A percentile compares a stretch with the other conserved stretches of the same genome.
phyloP scores from a whole-genome alignment of 2,113 vertebrate species.

The Corythaeola cristata region DNA sequence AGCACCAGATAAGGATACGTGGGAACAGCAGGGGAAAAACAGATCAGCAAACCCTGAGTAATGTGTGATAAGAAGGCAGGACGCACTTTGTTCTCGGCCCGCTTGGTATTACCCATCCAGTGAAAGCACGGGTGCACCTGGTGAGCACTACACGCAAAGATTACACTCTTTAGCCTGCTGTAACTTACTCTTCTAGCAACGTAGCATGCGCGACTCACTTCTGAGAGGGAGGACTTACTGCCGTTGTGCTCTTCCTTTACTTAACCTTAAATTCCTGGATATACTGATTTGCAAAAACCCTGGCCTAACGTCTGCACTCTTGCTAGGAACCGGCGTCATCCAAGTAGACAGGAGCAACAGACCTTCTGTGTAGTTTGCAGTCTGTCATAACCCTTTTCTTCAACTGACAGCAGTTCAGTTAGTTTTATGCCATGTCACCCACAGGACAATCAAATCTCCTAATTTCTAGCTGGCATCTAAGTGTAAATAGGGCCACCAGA shows the following conservation, averaged over 20 bases:
- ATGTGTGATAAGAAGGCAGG: background rate
- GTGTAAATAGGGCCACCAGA: background rate
- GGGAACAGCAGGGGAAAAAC: constrained; percentile 26
- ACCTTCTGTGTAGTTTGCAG: background rate
- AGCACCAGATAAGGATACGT: background rate
- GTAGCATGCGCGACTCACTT: rapidly evolving
- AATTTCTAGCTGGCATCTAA: background rate
- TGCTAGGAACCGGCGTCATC: background rate
- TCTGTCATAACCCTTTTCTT: background rate
- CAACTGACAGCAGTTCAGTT: background rate
- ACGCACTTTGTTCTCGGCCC: background rate
- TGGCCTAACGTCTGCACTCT: background rate
- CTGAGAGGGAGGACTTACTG: background rate
- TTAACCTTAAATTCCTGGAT: background rate
- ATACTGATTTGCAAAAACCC: background rate
- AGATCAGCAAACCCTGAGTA: background rate
- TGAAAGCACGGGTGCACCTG: background rate
- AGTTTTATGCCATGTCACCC: background rate
- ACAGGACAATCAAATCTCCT: background rate
- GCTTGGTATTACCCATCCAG: background rate
- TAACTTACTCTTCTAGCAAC: background rate
- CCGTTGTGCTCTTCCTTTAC: background rate
- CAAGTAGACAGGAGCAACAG: background rate
- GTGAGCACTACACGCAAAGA: background rate
- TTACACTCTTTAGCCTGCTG: background rate